phyloP scores from a whole-genome alignment of 2,113 vertebrate species.

The Psilopsiagon aymara region DNA sequence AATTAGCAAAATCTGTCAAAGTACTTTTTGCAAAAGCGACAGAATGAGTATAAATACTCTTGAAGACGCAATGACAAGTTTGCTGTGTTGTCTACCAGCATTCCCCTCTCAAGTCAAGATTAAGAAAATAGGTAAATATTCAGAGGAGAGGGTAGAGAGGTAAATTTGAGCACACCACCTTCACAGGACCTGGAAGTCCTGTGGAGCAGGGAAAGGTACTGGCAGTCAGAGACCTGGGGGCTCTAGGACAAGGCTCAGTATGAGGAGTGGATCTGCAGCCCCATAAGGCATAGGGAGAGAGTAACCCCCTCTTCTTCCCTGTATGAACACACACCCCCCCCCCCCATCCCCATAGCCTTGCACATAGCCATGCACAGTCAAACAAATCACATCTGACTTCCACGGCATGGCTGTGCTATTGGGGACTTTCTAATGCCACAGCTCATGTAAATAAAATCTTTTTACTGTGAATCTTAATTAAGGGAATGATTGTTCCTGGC shows the following conservation, averaged over 20 bases:
- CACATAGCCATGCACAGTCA: accelerated
- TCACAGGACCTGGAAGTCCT: no score
- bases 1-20: not conserved
- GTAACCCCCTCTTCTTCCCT: no score
- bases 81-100: accelerated
- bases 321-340: not conserved
- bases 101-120: not conserved
- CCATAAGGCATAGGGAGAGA: accelerated
- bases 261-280: not conserved
- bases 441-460: constrained; percentile 57
- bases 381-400: not conserved
- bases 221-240: not conserved
- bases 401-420: accelerated
- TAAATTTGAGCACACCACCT: not conserved
- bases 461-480: constrained; percentile 56
- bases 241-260: not conserved
- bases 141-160: not conserved
- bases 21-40: not conserved
- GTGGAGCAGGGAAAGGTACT: accelerated
- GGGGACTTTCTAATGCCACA: not conserved
- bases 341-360: not conserved
- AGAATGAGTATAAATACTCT: not conserved
- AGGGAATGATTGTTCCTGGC: constrained; percentile 38
- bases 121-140: not conserved
- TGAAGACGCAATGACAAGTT: not conserved